Evolutionary conservation across 2,113 vertebrate species (phyloP).

Genomic region (Ciconia boyciana): DNA sequence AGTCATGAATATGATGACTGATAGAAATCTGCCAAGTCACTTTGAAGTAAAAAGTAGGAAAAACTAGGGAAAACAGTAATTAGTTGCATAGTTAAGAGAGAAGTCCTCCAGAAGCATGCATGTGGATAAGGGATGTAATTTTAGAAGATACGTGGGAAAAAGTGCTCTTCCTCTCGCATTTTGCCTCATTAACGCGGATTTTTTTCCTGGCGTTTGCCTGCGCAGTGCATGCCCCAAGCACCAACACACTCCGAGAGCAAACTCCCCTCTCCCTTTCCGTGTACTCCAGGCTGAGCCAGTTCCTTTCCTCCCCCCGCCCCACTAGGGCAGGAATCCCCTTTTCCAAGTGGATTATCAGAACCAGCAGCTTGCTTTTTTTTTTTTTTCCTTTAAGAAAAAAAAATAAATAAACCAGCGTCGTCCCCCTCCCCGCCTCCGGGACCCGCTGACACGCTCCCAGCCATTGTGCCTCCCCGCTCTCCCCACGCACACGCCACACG

Average conservation of each 20-base stretch:
- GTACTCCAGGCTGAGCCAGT: neutral
- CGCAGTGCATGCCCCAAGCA: neutral
- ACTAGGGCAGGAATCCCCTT: neutral
- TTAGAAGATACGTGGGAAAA: neutral
- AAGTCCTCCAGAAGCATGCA: neutral
- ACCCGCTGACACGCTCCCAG: neutral
- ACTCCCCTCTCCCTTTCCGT: neutral
- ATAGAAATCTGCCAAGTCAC: slow-evolving; percentile 34
- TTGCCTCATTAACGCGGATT: neutral
- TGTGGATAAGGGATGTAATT: neutral
- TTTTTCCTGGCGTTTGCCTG: neutral
- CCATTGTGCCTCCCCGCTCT: neutral
- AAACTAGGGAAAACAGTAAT: neutral
- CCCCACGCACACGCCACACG: neutral
- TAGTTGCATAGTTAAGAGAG: neutral
- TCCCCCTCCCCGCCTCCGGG: neutral
- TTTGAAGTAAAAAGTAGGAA: slow-evolving; percentile 4
- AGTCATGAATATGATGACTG: neutral
- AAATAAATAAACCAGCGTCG: neutral
- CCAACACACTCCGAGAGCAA: neutral
- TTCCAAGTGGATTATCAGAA: neutral
- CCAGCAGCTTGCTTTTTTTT: neutral
- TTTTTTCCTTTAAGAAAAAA: neutral
- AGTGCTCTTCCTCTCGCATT: neutral
- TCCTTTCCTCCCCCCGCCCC: neutral